Conservation (phyloP, 2,113 vertebrate species). For the Rhynchopsitta pachyrhyncha region DNA sequence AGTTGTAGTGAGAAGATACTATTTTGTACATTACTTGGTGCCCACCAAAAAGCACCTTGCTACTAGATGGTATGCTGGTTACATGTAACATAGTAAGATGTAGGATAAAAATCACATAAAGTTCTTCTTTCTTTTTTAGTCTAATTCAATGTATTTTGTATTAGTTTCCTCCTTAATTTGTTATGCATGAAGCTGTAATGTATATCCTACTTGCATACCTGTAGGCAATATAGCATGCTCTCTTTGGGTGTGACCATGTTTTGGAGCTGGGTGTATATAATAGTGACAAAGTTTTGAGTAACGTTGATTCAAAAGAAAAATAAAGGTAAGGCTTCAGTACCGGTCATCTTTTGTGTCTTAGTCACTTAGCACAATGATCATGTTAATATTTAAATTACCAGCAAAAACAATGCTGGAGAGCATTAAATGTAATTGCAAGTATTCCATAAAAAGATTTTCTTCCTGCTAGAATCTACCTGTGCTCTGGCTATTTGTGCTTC, state of each 20-base stretch:
- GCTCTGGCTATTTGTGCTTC: neutral
- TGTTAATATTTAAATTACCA: neutral
- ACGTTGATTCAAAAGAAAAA: neutral
- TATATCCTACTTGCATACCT: neutral
- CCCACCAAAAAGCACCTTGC: neutral
- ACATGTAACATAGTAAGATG: neutral
- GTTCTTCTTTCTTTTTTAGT: neutral
- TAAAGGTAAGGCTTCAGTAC: neutral
- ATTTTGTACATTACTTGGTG: neutral
- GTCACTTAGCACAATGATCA: neutral
- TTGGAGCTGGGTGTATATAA: neutral
- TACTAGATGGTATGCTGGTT: neutral
- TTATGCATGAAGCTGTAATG: neutral
- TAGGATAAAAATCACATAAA: neutral
- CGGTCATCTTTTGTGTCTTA: neutral
- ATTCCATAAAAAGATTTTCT: fast-evolving
- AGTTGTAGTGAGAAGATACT: neutral
- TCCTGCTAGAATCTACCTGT: neutral
- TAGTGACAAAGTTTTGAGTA: neutral
- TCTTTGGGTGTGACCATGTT: neutral
- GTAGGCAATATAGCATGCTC: neutral
- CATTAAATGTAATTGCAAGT: neutral
- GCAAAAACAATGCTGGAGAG: neutral
- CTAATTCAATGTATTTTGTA: neutral
- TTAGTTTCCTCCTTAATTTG: neutral